phyloP scores from a whole-genome alignment of 2,888 invertebrate genomes.

The Bombylius major region DNA sequence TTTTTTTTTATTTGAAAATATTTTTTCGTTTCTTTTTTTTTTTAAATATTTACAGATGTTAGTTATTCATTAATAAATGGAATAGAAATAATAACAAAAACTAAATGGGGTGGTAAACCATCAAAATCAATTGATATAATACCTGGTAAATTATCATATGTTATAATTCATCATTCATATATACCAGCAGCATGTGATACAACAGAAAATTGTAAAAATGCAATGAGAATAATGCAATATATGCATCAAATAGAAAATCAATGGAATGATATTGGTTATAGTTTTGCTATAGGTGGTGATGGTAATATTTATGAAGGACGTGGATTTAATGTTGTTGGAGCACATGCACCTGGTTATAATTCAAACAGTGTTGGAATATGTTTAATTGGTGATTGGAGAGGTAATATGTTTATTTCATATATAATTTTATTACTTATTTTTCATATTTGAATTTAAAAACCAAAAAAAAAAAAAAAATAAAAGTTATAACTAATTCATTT shows the following conservation, averaged over 20 bases:
- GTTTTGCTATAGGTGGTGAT: slow-evolving; percentile 61
- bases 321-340: slow-evolving; percentile 55
- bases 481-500: too few species aligned
- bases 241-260: slow-evolving; percentile 47
- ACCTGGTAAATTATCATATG: too few species aligned
- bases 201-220: slow-evolving; percentile 39
- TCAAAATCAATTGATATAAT: slow-evolving; percentile 36
- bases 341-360: slow-evolving; percentile 58
- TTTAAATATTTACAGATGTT: too few species aligned
- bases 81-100: slow-evolving; percentile 28
- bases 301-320: slow-evolving; percentile 57
- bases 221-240: slow-evolving; percentile 54
- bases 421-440: too few species aligned
- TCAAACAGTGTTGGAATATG: slow-evolving; percentile 55
- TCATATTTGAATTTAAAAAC: too few species aligned
- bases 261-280: slow-evolving; percentile 62
- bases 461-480: too few species aligned
- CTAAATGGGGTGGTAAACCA: slow-evolving; percentile 47
- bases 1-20: too few species aligned
- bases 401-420: slow-evolving; percentile 37
- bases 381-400: slow-evolving; percentile 58
- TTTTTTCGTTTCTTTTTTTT: too few species aligned
- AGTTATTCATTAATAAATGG: too few species aligned
- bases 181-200: slow-evolving; percentile 47
- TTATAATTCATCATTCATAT: slow-evolving; percentile 61